Evolutionary conservation across 1,140 invertebrate genomes (phyloP).

Genomic region (Panulirus ornatus): DNA sequence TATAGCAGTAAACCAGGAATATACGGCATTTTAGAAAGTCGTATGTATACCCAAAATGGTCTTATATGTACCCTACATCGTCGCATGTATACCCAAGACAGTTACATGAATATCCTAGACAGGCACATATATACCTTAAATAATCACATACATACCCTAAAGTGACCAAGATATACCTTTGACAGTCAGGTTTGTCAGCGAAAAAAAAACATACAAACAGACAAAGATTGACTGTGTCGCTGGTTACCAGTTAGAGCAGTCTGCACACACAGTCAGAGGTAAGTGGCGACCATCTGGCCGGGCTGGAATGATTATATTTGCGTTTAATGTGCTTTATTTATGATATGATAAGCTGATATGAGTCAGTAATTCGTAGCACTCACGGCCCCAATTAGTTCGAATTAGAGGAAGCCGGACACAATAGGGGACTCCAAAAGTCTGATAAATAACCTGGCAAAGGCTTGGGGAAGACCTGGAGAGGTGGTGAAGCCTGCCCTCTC

Average conservation of each 20-base stretch:
- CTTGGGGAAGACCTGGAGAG: slow-evolving; percentile 11
- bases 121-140: too few species aligned
- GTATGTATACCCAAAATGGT: too few species aligned
- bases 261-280: slow-evolving; percentile 11
- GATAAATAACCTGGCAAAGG: slow-evolving; percentile 12
- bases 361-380: slow-evolving; percentile 22
- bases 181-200: too few species aligned
- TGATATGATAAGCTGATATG: slow-evolving; percentile 19
- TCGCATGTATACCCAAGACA: too few species aligned
- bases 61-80: too few species aligned
- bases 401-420: background rate
- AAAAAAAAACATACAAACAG: too few species aligned
- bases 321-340: slow-evolving; percentile 23
- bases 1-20: too few species aligned
- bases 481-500: background rate
- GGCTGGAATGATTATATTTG: slow-evolving; percentile 23
- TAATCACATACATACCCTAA: too few species aligned
- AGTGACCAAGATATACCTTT: too few species aligned
- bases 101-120: too few species aligned
- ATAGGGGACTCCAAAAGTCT: background rate
- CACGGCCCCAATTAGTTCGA: slow-evolving; percentile 11
- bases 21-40: too few species aligned
- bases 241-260: background rate
- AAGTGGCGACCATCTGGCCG: slow-evolving; percentile 6
- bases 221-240: background rate